Percentiles rank a stretch among this genome's conserved stretches.
Evolutionary conservation across 2,797 vertebrate species (phyloP).

Genomic region (Chiropotes sagulatus): DNA sequence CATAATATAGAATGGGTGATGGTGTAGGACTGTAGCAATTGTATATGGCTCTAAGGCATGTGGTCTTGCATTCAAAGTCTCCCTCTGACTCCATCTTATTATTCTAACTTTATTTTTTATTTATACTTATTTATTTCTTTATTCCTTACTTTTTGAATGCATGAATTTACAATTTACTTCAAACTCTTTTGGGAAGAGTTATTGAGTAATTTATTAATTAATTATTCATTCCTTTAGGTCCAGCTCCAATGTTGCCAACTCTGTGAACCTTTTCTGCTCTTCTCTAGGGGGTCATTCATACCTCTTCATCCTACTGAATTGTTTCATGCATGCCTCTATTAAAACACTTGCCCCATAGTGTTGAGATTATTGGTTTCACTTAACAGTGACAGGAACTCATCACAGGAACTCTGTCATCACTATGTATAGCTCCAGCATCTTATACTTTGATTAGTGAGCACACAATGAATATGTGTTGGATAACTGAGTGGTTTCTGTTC

Average conservation of each 20-base stretch:
- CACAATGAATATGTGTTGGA: not conserved
- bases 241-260: not conserved
- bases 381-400: not conserved
- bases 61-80: not conserved
- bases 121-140: not conserved
- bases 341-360: not conserved
- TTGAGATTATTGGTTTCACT: not conserved
- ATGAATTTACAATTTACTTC: slow-evolving; percentile 35
- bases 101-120: not conserved
- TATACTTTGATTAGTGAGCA: not conserved
- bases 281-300: not conserved
- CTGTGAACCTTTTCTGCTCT: not conserved
- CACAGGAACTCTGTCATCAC: not conserved
- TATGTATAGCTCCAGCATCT: not conserved
- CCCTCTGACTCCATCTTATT: not conserved
- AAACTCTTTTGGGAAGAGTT: not conserved
- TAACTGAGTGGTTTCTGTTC: not conserved
- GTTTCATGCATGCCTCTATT: not conserved
- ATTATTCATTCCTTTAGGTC: slow-evolving; percentile 7
- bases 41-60: not conserved
- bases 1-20: not conserved
- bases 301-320: not conserved
- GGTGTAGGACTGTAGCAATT: not conserved
- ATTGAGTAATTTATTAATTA: slow-evolving; percentile 15
- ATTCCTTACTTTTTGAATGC: not conserved